phyloP scores from a whole-genome alignment of 2,113 vertebrate genomes.

The Gadus macrocephalus region DNA sequence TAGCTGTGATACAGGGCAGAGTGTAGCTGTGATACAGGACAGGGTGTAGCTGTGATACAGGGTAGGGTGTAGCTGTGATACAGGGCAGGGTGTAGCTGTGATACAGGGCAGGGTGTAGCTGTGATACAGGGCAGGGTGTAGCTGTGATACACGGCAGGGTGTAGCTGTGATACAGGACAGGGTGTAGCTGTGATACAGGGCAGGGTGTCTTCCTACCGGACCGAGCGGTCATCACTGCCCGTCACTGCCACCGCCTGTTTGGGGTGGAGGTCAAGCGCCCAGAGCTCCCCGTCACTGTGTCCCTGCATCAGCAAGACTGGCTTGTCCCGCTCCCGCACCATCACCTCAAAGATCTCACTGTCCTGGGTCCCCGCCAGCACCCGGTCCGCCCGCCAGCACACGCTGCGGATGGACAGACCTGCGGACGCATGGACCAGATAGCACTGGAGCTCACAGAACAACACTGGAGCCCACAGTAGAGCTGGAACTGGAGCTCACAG shows the following conservation, averaged over 20 bases:
- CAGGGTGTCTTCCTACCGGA: slow-evolving; percentile 63
- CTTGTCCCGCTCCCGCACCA: slow-evolving; percentile 91
- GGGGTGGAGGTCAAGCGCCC: slow-evolving; percentile 91
- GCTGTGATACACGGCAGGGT: too few species aligned
- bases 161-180: neutral
- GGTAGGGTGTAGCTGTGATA: neutral
- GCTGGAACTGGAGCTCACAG: neutral
- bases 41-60: neutral
- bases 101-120: too few species aligned
- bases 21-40: neutral
- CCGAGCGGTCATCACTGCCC: slow-evolving; percentile 91
- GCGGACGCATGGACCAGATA: neutral
- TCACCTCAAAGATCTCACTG: slow-evolving; percentile 97
- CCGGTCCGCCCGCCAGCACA: slow-evolving; percentile 93
- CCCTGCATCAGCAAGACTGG: slow-evolving; percentile 93
- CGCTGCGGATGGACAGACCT: slow-evolving; percentile 95
- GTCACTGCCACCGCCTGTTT: slow-evolving; percentile 93
- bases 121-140: neutral
- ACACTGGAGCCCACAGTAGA: neutral
- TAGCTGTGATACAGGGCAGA: too few species aligned
- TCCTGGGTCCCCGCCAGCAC: slow-evolving; percentile 94
- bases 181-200: neutral
- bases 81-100: neutral
- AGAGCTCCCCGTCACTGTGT: slow-evolving; percentile 96
- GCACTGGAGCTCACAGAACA: neutral